Evolutionary conservation across 2,113 vertebrate genomes (phyloP).

Genomic region (Elgaria multicarinata): DNA sequence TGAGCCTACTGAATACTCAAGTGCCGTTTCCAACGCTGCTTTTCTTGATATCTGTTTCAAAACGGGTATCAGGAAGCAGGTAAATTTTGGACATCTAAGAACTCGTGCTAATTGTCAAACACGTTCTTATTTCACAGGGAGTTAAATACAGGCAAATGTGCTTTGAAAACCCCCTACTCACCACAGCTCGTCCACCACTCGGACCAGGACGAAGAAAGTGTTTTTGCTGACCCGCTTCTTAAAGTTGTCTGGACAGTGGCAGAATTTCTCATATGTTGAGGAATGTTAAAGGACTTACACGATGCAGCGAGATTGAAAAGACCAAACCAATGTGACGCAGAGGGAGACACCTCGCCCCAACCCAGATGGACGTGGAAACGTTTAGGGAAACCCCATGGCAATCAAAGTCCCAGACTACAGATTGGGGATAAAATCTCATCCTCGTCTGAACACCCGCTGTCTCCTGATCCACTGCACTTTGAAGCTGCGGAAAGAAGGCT

Average conservation of each 20-base stretch:
- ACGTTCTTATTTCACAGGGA: background rate
- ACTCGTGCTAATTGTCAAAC: background rate
- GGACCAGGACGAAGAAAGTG: constrained; percentile 97
- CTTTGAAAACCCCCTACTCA: constrained; percentile 76
- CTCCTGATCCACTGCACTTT: no score
- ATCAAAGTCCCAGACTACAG: background rate
- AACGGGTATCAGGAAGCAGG: background rate
- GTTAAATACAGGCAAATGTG: background rate
- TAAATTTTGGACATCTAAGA: background rate
- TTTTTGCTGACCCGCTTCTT: constrained; percentile 99
- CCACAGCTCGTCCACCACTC: constrained; percentile 98
- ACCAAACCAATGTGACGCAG: background rate
- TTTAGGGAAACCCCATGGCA: background rate
- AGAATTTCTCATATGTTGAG: constrained; percentile 93
- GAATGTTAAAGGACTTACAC: constrained; percentile 81
- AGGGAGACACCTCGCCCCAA: no score
- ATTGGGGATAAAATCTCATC: background rate
- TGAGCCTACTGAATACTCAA: background rate
- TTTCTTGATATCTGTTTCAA: background rate
- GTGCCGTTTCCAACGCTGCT: background rate
- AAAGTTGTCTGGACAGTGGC: constrained; percentile 93
- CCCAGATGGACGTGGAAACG: background rate
- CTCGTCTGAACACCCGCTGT: background rate
- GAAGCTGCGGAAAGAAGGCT: background rate
- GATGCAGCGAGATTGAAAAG: background rate